A percentile compares a stretch with the other conserved stretches of the same genome.
Conservation (phyloP, 1,140 invertebrate genomes). For the Pseudomyrmex pallidus region DNA sequence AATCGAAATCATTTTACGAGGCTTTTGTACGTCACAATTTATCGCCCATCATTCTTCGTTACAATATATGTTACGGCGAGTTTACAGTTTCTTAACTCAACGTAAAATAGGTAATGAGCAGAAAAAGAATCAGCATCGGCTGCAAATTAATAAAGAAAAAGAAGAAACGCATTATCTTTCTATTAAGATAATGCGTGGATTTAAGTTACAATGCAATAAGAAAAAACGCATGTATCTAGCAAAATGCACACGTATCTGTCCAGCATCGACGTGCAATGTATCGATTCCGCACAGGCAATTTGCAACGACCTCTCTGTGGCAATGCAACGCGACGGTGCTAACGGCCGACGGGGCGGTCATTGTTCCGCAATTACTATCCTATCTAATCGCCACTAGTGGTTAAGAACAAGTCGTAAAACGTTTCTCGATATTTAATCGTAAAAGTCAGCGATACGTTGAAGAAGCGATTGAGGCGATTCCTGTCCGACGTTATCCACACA, state of each 20-base stretch:
- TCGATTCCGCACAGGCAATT: constrained; percentile 54
- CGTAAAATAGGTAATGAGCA: neutral
- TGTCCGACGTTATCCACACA: constrained; percentile 28
- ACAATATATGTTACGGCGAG: too few species aligned
- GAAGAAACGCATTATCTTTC: neutral
- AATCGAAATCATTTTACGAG: constrained; percentile 32
- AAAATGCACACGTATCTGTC: constrained; percentile 14
- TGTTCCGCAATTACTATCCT: constrained; percentile 76
- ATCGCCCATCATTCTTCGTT: constrained; percentile 23
- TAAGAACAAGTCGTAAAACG: constrained; percentile 59
- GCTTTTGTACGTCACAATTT: neutral
- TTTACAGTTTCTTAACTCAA: constrained; percentile 8
- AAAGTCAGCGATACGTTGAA: constrained; percentile 56
- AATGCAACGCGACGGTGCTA: constrained; percentile 60
- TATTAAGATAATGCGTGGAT: neutral
- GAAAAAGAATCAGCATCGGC: neutral
- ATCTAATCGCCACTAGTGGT: constrained; percentile 73
- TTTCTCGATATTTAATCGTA: constrained; percentile 73
- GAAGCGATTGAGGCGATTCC: constrained; percentile 66
- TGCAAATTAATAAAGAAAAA: neutral
- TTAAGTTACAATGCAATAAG: neutral
- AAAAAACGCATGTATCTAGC: neutral
- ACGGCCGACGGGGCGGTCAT: constrained; percentile 70
- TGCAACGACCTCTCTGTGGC: constrained; percentile 47
- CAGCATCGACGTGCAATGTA: constrained; percentile 11